A percentile compares a stretch with the other conserved stretches of the same genome.
Conservation (phyloP, 1,140 invertebrate genomes). For the Meloidogyne hapla region DNA sequence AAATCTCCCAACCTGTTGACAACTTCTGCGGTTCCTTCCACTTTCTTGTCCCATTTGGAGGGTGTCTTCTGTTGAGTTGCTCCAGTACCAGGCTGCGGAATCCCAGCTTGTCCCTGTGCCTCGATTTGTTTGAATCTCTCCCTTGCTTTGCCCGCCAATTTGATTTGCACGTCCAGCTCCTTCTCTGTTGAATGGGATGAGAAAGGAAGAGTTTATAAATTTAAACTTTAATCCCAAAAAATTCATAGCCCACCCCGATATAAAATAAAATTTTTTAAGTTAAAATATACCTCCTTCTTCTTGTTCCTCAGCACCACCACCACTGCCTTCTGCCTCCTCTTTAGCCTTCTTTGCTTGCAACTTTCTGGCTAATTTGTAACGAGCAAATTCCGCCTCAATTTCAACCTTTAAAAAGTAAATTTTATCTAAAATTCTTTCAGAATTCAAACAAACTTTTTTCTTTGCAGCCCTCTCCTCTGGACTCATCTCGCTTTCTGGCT, state of each 20-base stretch:
- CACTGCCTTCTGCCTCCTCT: conserved; percentile 23
- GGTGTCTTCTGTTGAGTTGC: conserved; percentile 19
- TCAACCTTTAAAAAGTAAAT: conserved; percentile 38
- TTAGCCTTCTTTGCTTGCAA: conserved; percentile 38
- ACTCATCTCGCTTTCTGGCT: conserved; percentile 51
- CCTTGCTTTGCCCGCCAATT: conserved; percentile 60
- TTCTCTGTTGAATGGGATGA: conserved; percentile 18
- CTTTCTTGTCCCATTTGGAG: conserved; percentile 60
- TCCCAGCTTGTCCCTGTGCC: conserved; percentile 45
- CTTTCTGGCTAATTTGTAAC: conserved; percentile 62
- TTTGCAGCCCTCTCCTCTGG: conserved; percentile 61
- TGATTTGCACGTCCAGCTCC: conserved; percentile 55
- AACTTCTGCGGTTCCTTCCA: conserved; percentile 47
- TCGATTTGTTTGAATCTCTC: conserved; percentile 62
- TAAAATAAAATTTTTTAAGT: not conserved
- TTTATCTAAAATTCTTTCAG: not conserved
- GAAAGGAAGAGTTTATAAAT: not conserved
- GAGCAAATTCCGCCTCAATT: conserved; percentile 62
- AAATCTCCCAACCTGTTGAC: conserved; percentile 40
- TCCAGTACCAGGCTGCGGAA: not conserved
- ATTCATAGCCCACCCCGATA: not conserved
- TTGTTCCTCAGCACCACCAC: not conserved
- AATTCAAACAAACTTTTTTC: conserved; percentile 45
- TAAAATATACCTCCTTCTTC: not conserved
- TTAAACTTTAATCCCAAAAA: not conserved